phyloP scores from a whole-genome alignment of 2,113 vertebrate species.

The Protomyctophum bolini region DNA sequence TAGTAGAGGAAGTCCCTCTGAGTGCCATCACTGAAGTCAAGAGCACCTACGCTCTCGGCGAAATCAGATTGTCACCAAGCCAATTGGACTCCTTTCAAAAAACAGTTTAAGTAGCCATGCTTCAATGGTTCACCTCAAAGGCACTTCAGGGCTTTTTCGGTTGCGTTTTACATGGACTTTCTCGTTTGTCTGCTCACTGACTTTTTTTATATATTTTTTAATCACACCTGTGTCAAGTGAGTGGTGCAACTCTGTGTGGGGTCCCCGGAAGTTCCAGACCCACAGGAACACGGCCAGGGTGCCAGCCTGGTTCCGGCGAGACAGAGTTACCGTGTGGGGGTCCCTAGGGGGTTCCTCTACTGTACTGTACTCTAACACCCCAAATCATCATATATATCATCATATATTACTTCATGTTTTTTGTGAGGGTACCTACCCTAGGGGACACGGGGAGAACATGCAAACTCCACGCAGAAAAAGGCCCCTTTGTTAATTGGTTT shows the following conservation, averaged over 20 bases:
- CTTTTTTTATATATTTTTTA: neutral
- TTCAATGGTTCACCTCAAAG: constrained; percentile 23
- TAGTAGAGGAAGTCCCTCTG: constrained; percentile 65
- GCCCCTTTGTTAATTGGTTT: neutral
- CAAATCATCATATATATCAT: too few species aligned
- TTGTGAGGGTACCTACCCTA: too few species aligned
- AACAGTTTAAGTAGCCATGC: constrained; percentile 11
- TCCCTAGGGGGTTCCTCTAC: too few species aligned
- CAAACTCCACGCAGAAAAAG: neutral
- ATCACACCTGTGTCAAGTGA: too few species aligned
- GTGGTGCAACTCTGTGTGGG: too few species aligned
- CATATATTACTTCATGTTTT: too few species aligned
- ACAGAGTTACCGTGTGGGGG: too few species aligned
- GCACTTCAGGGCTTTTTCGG: constrained; percentile 12
- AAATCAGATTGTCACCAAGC: constrained; percentile 50
- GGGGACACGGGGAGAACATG: too few species aligned
- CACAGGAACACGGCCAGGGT: too few species aligned
- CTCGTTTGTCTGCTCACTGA: neutral
- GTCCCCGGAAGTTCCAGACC: too few species aligned
- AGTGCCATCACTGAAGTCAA: constrained; percentile 54
- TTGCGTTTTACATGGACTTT: constrained; percentile 10
- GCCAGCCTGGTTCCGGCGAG: too few species aligned
- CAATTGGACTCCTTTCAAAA: constrained; percentile 37
- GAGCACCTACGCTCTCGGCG: constrained; percentile 46
- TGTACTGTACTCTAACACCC: too few species aligned